Evolutionary conservation across 2,888 invertebrate species (phyloP).

Genomic region (Acrobasis repandana): DNA sequence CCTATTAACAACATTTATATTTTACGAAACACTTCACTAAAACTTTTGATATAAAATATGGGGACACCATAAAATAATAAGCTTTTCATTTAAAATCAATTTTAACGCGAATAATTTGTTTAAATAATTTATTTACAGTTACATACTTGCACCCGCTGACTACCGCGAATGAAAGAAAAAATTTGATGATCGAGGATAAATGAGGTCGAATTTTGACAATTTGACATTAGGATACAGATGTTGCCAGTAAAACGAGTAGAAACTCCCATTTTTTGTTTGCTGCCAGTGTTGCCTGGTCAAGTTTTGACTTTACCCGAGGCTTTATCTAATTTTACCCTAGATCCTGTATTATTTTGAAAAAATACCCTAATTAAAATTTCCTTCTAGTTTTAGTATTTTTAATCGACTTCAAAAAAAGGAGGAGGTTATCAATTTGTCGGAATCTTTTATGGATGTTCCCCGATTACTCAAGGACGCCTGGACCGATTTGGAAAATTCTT

Average conservation of each 20-base stretch:
- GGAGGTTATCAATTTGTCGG: no score
- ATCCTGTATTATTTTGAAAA: no score
- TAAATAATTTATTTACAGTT: constrained; percentile 32
- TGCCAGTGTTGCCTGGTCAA: no score
- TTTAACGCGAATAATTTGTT: constrained; percentile 23
- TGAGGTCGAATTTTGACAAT: constrained; percentile 16
- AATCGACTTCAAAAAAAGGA: no score
- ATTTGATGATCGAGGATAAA: constrained; percentile 19
- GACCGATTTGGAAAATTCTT: no score
- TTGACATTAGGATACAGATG: background rate
- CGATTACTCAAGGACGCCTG: no score
- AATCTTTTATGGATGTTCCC: no score
- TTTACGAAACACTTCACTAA: constrained; percentile 36
- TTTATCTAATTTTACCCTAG: no score
- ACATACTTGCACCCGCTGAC: constrained; percentile 68
- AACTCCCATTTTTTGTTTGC: background rate
- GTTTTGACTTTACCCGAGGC: no score
- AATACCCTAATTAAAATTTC: no score
- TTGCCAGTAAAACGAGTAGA: background rate
- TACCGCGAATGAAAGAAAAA: constrained; percentile 65
- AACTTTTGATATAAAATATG: constrained; percentile 27
- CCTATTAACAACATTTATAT: constrained; percentile 44
- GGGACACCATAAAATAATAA: constrained; percentile 15
- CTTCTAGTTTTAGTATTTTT: no score
- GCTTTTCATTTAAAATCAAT: background rate